These are phyloP conservation scores for Styela clava DNA, from an alignment of 23 tunicate species.

Conservation along the genomic window DNA sequence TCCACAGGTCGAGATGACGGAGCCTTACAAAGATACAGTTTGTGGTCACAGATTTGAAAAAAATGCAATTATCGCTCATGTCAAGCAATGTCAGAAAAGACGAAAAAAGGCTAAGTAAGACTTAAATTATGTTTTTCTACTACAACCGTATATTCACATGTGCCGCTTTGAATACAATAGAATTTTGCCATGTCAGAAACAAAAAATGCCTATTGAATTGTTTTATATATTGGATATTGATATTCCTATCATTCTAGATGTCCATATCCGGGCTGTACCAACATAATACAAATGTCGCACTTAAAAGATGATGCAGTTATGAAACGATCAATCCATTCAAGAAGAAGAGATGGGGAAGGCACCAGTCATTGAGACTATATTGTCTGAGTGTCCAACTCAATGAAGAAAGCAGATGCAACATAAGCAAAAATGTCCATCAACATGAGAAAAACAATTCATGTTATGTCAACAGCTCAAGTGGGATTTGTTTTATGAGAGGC, in stretches of 20 bases:
- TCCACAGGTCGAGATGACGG: conserved; percentile 45
- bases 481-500: too few species aligned
- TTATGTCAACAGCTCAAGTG: too few species aligned
- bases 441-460: too few species aligned
- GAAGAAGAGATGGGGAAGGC: conserved; percentile 9
- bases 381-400: too few species aligned
- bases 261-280: conserved; percentile 43
- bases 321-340: conserved; percentile 11
- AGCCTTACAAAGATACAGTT: conserved; percentile 43
- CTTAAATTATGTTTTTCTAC: background rate
- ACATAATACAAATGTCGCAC: conserved; percentile 15
- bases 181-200: too few species aligned
- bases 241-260: conserved; percentile 34
- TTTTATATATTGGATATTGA: too few species aligned
- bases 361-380: background rate
- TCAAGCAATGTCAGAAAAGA: conserved; percentile 43
- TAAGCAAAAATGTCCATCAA: too few species aligned
- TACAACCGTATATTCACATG: too few species aligned
- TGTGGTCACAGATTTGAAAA: conserved; percentile 70
- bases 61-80: conserved; percentile 47
- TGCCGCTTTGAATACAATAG: too few species aligned
- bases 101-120: conserved; percentile 47
- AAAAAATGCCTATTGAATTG: too few species aligned
- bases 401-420: too few species aligned
- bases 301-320: conserved; percentile 7